Evolutionary conservation across 2,113 vertebrate species (phyloP).

Genomic region (Speoplatyrhinus poulsoni): DNA sequence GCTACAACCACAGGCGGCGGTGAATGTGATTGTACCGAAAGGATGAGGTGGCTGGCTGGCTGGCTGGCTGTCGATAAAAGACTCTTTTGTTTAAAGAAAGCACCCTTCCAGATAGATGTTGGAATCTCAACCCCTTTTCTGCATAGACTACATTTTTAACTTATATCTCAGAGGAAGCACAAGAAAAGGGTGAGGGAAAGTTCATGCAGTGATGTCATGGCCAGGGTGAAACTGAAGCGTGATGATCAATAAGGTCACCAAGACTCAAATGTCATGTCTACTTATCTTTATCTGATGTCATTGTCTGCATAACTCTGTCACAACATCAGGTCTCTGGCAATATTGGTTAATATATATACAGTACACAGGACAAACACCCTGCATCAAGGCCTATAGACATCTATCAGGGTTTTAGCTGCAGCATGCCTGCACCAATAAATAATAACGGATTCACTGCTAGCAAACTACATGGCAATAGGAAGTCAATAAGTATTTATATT

Average conservation of each 20-base stretch:
- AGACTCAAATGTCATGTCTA: constrained; percentile 29
- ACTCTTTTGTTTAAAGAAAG: constrained; percentile 55
- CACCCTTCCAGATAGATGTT: constrained; percentile 21
- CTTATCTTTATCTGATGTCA: constrained; percentile 33
- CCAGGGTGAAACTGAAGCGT: constrained; percentile 38
- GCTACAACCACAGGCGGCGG: constrained; percentile 52
- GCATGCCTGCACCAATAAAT: too few relatives aligned
- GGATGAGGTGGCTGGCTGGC: constrained; percentile 34
- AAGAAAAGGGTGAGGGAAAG: constrained; percentile 59
- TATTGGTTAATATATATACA: background rate
- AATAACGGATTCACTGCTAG: too few relatives aligned
- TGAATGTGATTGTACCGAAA: constrained; percentile 30
- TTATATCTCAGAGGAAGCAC: constrained; percentile 11
- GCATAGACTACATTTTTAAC: constrained; percentile 14
- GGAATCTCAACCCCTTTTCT: background rate
- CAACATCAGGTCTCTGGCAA: background rate
- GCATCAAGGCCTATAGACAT: background rate
- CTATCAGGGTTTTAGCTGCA: background rate
- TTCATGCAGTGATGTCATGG: constrained; percentile 57
- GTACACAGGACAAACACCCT: background rate
- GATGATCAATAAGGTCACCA: constrained; percentile 52
- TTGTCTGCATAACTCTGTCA: constrained; percentile 5
- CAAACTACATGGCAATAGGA: too few relatives aligned
- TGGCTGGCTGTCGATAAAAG: constrained; percentile 44
- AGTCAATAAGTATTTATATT: too few relatives aligned